phyloP scores from a whole-genome alignment of 2,113 vertebrate genomes.

The Tragelaphus buxtoni region DNA sequence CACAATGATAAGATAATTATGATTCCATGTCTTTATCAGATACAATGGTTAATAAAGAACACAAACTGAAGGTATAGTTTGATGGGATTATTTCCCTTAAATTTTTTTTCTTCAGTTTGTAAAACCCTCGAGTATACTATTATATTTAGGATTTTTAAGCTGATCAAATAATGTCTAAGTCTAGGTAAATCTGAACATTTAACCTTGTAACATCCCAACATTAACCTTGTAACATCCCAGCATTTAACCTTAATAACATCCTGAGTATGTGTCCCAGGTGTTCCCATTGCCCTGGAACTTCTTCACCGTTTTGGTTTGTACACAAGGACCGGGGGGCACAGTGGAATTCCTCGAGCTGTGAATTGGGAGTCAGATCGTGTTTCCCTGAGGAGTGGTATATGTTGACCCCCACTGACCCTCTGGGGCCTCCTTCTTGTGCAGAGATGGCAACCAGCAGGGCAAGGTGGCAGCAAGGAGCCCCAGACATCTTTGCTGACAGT shows the following conservation, averaged over 20 bases:
- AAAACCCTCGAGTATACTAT: neutral
- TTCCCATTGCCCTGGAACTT: neutral
- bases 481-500: neutral
- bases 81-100: neutral
- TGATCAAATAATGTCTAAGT: neutral
- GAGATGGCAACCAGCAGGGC: neutral
- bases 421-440: neutral
- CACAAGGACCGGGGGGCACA: neutral
- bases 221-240: neutral
- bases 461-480: neutral
- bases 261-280: neutral
- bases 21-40: conserved; percentile 31
- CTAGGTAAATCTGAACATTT: neutral
- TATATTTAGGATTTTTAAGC: neutral
- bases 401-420: neutral
- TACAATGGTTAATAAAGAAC: conserved; percentile 29
- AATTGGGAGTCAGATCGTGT: neutral
- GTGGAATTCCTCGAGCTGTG: neutral
- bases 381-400: neutral
- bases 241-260: neutral
- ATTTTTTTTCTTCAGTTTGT: neutral
- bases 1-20: conserved; percentile 53
- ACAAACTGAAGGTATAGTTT: neutral
- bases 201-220: neutral
- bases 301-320: neutral